Percentiles rank a stretch among this genome's conserved stretches.
These are phyloP conservation scores for Drosophila trichaetosa DNA, from an alignment of 2,888 invertebrate species.

Conservation along the genomic window DNA sequence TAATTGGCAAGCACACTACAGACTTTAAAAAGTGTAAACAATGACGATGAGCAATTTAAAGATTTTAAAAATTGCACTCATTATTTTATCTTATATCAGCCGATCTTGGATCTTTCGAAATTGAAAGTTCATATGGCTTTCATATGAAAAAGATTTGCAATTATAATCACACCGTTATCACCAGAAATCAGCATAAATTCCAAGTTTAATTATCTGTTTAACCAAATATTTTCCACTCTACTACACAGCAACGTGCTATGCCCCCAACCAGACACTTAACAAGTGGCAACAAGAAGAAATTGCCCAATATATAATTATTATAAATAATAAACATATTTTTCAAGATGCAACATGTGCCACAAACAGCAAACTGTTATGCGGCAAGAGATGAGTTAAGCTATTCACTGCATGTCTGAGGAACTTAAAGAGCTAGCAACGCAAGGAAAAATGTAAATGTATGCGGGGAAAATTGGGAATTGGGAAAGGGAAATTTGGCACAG, in stretches of 20 bases:
- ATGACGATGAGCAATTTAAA: no score
- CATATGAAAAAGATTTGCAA: neutral
- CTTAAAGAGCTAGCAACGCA: conserved; percentile 17
- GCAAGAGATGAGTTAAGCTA: conserved; percentile 10
- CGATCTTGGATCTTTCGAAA: no score
- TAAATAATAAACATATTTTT: conserved; percentile 21
- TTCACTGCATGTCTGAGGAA: conserved; percentile 6
- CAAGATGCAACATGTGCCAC: conserved; percentile 7
- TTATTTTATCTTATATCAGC: neutral
- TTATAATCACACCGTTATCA: no score
- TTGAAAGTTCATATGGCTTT: neutral
- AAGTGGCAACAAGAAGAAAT: neutral
- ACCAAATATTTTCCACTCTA: conserved; percentile 22
- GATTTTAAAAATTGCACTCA: neutral
- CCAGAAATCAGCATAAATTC: neutral
- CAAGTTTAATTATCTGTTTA: conserved; percentile 2
- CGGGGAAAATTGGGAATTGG: neutral
- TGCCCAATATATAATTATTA: conserved; percentile 13
- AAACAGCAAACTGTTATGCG: neutral
- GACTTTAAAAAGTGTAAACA: neutral
- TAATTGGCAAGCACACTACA: no score
- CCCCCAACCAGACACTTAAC: neutral
- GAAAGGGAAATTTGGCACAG: neutral
- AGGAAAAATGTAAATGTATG: conserved; percentile 13
- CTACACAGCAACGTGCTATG: conserved; percentile 1